phyloP scores from a whole-genome alignment of 2,888 invertebrate genomes.

The Odiellus spinosus region DNA sequence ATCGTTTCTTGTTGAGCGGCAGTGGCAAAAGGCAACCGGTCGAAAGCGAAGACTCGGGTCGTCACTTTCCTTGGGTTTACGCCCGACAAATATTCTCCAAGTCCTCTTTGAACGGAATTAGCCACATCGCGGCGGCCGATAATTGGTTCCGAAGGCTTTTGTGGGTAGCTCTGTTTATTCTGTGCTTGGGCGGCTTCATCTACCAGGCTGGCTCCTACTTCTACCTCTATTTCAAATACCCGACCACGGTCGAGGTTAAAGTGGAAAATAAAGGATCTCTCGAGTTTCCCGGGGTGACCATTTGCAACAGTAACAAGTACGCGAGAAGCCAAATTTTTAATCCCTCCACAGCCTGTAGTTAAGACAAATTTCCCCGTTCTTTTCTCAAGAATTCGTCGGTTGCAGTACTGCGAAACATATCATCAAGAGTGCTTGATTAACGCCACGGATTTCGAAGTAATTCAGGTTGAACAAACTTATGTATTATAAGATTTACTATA shows the following conservation, averaged over 20 bases:
- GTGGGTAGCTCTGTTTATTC: conserved; percentile 10
- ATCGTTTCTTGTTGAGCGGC: no score
- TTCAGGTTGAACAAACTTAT: no score
- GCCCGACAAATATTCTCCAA: conserved; percentile 14
- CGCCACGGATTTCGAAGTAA: no score
- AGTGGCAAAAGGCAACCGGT: no score
- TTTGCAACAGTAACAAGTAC: conserved; percentile 16
- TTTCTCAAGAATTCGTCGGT: no score
- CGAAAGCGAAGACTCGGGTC: neutral
- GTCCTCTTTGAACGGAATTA: conserved; percentile 13
- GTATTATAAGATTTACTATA: no score
- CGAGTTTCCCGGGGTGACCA: conserved; percentile 12
- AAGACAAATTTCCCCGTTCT: no score
- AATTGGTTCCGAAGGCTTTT: conserved; percentile 9
- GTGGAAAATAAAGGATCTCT: conserved; percentile 13
- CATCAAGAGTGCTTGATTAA: no score
- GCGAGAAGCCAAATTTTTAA: no score
- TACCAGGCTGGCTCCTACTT: conserved; percentile 15
- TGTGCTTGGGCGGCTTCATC: conserved; percentile 13
- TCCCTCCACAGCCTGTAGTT: no score
- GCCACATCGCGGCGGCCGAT: conserved; percentile 12
- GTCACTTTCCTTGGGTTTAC: conserved; percentile 6
- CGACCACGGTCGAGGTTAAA: conserved; percentile 13
- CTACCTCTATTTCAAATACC: conserved; percentile 11
- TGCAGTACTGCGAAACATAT: no score